A percentile compares a stretch with the other conserved stretches of the same genome.
These are phyloP conservation scores for Plectropomus leopardus DNA, from an alignment of 2,113 vertebrate genomes.

Conservation along the genomic window DNA sequence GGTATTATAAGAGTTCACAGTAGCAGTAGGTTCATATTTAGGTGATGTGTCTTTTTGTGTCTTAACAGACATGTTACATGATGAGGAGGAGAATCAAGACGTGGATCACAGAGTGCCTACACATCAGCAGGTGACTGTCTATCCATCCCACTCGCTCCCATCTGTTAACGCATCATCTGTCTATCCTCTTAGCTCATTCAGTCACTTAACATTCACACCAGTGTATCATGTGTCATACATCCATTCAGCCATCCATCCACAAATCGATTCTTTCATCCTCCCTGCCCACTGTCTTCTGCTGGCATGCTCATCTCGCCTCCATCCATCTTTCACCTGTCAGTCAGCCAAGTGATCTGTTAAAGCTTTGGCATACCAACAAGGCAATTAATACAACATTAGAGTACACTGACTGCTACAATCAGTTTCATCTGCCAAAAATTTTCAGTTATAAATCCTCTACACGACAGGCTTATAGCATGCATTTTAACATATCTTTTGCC, in stretches of 20 bases:
- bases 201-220: constrained; percentile 20
- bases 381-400: constrained; percentile 20
- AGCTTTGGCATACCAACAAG: constrained; percentile 38
- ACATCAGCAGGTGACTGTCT: constrained; percentile 74
- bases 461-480: not conserved
- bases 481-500: not conserved
- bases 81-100: constrained; percentile 65
- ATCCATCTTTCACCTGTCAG: constrained; percentile 21
- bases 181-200: not conserved
- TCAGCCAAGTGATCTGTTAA: constrained; percentile 17
- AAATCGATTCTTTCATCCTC: constrained; percentile 19
- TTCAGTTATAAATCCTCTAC: not conserved
- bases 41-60: not conserved
- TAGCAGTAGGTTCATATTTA: not conserved
- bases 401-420: not conserved
- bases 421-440: constrained; percentile 15
- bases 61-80: constrained; percentile 67
- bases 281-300: not conserved
- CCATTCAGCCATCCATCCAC: constrained; percentile 27
- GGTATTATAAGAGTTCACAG: not conserved
- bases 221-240: constrained; percentile 25
- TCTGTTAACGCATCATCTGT: not conserved
- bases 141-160: not conserved
- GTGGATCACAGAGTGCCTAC: constrained; percentile 56
- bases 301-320: constrained; percentile 1